phyloP scores from a whole-genome alignment of 30 jellyfish, hydroid and myxozoan species.

The Turritopsis dohrnii region DNA sequence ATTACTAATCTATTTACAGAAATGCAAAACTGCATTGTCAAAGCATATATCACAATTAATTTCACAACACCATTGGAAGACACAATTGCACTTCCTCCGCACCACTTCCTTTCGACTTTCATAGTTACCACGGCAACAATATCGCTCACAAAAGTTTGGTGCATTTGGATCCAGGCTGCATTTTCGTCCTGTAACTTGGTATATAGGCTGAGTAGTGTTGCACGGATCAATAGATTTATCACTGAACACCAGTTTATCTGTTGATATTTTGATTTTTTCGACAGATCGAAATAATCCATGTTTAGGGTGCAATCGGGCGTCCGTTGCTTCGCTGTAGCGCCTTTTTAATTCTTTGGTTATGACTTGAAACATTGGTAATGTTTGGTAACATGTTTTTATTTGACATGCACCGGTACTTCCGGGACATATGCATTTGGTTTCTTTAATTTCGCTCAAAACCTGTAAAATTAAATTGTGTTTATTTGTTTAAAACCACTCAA shows the following conservation, averaged over 20 bases:
- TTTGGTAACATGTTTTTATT: background rate
- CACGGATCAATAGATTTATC: background rate
- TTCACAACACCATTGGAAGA: background rate
- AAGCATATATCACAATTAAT: background rate
- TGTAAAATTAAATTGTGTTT: background rate
- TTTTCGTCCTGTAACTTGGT: background rate
- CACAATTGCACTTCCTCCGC: background rate
- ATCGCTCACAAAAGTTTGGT: background rate
- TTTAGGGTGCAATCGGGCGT: background rate
- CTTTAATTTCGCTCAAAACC: background rate
- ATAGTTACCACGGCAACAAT: background rate
- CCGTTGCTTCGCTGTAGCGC: background rate
- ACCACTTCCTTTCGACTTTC: background rate
- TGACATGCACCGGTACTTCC: slow-evolving; percentile 14
- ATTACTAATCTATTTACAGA: too few relatives aligned
- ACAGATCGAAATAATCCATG: background rate
- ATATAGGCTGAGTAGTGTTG: background rate
- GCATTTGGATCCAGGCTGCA: slow-evolving; percentile 14
- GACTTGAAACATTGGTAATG: background rate
- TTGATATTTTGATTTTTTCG: background rate
- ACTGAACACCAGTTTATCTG: background rate
- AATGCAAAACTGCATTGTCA: background rate
- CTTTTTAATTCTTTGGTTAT: background rate
- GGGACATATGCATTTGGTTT: background rate
- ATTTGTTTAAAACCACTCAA: background rate